Base-by-base conservation (phyloP, 1,140 invertebrate genomes). In the Thaumetopoea pityocampa region DNA sequence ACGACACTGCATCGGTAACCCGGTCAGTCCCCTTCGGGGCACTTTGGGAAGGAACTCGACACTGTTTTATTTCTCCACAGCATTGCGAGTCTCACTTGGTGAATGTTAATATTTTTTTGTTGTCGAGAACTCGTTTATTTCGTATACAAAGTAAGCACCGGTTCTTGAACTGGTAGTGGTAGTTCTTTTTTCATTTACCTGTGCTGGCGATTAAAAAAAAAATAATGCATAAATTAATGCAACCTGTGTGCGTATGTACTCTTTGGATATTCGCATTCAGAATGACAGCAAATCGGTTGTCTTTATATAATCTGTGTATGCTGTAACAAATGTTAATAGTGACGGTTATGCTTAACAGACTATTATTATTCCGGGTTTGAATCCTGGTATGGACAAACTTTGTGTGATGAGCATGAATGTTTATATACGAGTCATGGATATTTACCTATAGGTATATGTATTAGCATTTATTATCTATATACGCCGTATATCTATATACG, bases 1-100 rank as follows among this genome's bases (percentile, higher is more conserved):
- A 64, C 54, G 52, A 58, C 40, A 24, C 41, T 38, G 29, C 45
- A 49, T 52, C 55, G 36, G 55, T 55, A 51, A 51, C 52, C 24
- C 38, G 37, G 51, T 60, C 60, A 54, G 20, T 61, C 43, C 36
- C 52, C 60, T 32, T 33, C 40, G 29, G 4, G 43, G 16, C 33
- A 40, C 32, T 44, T 44, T 24, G 50, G 26, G 30, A 36, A 30
- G 36, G 29, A 6, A 30, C 17, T 28, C 20, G 34, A 22, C 14
- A 30, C 30, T 34, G 29, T 56, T 47, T 32, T 47, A 42, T 47
- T 43, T 36, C 38, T 24, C 23, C 14, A 20, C 1, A 44, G 44
- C 32, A 41, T 27, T 28, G 45, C 35, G 46, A 32, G 16, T 38
- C 37, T 51, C 38, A 30, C 47, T 52, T 27, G 40, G 35, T 33